phyloP scores from a whole-genome alignment of 2,797 vertebrate genomes.

The Crenichthys baileyi region DNA sequence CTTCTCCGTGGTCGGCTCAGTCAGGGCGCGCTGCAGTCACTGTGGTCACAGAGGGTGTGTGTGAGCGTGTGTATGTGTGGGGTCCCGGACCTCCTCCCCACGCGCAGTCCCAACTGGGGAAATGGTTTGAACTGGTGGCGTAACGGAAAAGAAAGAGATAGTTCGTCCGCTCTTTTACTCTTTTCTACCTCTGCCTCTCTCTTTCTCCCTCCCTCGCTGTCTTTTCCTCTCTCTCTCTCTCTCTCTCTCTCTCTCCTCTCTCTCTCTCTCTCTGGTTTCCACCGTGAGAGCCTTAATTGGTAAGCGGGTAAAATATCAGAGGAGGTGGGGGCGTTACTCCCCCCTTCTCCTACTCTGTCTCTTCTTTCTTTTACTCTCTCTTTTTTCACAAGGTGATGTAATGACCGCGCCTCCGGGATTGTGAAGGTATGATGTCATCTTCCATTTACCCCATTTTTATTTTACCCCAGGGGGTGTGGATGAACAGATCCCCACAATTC shows the following conservation, averaged over 20 bases:
- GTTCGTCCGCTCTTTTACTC: slow-evolving; percentile 54
- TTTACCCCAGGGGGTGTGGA: neutral
- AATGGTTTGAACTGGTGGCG: slow-evolving; percentile 48
- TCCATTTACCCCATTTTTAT: slow-evolving; percentile 24
- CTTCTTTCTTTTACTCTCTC: neutral
- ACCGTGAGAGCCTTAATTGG: slow-evolving; percentile 86
- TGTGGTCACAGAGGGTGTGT: slow-evolving; percentile 33
- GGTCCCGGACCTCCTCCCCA: slow-evolving; percentile 69
- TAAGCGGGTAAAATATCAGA: slow-evolving; percentile 82
- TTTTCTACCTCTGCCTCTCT: slow-evolving; percentile 66
- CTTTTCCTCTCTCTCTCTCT: neutral
- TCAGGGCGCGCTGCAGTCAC: slow-evolving; percentile 39
- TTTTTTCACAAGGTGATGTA: slow-evolving; percentile 72
- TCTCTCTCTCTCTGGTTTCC: slow-evolving; percentile 22
- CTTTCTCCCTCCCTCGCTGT: neutral
- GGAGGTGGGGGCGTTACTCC: slow-evolving; percentile 62
- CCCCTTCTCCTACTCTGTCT: slow-evolving; percentile 16
- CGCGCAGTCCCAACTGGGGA: slow-evolving; percentile 62
- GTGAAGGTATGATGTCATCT: slow-evolving; percentile 82
- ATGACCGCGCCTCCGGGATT: slow-evolving; percentile 82
- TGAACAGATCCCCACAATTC: neutral
- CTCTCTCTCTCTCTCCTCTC: too few species aligned
- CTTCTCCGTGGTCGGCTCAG: slow-evolving; percentile 17
- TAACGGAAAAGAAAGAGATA: slow-evolving; percentile 63
- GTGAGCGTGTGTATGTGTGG: slow-evolving; percentile 16